phyloP scores from a whole-genome alignment of 37 sponge, comb jelly and placozoan species.

The Tethya wilhelma region DNA sequence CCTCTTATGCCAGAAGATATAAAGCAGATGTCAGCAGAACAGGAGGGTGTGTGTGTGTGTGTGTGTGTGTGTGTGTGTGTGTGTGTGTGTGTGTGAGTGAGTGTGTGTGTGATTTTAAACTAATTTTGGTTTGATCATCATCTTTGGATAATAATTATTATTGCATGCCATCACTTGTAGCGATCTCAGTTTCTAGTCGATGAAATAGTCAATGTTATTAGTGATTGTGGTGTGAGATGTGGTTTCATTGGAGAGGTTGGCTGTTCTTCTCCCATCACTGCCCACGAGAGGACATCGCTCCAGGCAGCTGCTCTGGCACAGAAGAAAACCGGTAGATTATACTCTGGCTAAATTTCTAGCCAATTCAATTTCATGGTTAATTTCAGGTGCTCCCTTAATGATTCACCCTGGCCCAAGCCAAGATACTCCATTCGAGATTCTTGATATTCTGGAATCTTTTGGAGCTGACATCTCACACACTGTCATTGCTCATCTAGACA shows the following conservation, averaged over 20 bases:
- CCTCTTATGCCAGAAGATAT: no score
- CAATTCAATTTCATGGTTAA: background rate
- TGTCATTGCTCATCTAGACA: slow-evolving; percentile 66
- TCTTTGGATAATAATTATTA: no score
- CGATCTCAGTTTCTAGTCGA: no score
- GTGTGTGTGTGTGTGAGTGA: slow-evolving; percentile 10
- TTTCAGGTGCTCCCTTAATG: slow-evolving; percentile 68
- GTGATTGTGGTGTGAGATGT: slow-evolving; percentile 63
- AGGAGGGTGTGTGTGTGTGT: background rate
- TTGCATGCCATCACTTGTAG: no score
- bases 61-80: slow-evolving; percentile 3
- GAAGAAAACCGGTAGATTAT: slow-evolving; percentile 61
- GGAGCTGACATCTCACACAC: slow-evolving; percentile 63
- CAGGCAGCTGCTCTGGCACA: slow-evolving; percentile 72
- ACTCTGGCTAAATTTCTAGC: no score
- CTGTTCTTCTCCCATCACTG: slow-evolving; percentile 66
- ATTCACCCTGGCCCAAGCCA: slow-evolving; percentile 64
- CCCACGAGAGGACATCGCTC: slow-evolving; percentile 46
- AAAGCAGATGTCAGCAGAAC: slow-evolving; percentile 13
- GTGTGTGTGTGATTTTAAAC: background rate
- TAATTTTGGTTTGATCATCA: background rate
- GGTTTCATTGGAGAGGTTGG: slow-evolving; percentile 86
- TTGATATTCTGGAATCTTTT: slow-evolving; percentile 43
- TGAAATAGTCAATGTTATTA: no score
- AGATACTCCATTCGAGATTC: slow-evolving; percentile 48